Conservation (phyloP, 1,140 invertebrate genomes). For the Stenopsyche tienmushanensis region DNA sequence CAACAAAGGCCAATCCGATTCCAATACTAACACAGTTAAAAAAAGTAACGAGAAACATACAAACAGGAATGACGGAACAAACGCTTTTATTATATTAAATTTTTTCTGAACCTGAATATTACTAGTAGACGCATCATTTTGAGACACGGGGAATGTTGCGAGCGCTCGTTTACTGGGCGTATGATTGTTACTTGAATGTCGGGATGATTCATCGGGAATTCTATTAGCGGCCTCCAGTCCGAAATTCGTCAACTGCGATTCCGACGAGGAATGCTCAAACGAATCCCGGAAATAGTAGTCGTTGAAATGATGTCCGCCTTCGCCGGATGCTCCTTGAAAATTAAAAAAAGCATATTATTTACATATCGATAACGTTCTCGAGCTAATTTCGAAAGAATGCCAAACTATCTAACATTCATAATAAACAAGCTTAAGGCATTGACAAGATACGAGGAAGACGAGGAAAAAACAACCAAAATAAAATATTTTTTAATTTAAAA, state of each 20-base stretch:
- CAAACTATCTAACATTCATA: not conserved
- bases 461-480: not conserved
- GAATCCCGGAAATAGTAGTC: constrained; percentile 75
- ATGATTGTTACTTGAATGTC: constrained; percentile 58
- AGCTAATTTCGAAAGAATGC: not conserved
- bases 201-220: constrained; percentile 43
- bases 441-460: not conserved
- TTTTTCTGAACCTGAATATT: constrained; percentile 42
- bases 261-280: constrained; percentile 75
- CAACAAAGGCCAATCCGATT: constrained; percentile 72
- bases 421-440: not conserved
- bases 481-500: too few species aligned
- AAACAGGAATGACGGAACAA: constrained; percentile 71
- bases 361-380: not conserved
- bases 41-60: constrained; percentile 66
- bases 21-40: constrained; percentile 67
- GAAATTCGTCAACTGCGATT: constrained; percentile 61
- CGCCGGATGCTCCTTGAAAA: constrained; percentile 36
- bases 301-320: constrained; percentile 53
- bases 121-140: constrained; percentile 40
- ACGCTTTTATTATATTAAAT: constrained; percentile 66
- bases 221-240: constrained; percentile 54
- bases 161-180: constrained; percentile 55
- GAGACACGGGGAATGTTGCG: constrained; percentile 43
- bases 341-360: not conserved